A percentile compares a stretch with the other conserved stretches of the same genome.
These are phyloP conservation scores for Cheumatopsyche charites DNA, from an alignment of 1,140 invertebrate species.

Conservation along the genomic window DNA sequence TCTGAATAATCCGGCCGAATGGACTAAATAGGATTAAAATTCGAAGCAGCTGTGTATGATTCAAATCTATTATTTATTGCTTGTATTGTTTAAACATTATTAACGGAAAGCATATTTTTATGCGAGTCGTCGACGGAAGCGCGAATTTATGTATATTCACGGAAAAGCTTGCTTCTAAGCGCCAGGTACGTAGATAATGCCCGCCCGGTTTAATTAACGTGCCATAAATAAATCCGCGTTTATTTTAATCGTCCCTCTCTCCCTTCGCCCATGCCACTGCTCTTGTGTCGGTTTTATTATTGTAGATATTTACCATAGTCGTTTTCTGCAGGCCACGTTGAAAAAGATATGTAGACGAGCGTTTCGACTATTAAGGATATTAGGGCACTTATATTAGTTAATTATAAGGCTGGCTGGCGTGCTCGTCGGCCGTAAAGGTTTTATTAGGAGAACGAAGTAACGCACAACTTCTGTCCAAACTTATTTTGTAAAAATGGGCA, in stretches of 20 bases:
- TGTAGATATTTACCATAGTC: neutral
- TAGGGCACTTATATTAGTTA: conserved; percentile 34
- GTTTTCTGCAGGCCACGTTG: neutral
- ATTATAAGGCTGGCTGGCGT: conserved; percentile 31
- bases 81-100: no score
- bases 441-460: conserved; percentile 15
- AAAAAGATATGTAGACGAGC: conserved; percentile 24
- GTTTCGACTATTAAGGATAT: conserved; percentile 30
- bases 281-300: neutral
- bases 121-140: no score
- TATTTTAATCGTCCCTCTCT: neutral
- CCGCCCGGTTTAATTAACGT: neutral
- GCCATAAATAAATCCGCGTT: conserved; percentile 16
- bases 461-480: conserved; percentile 22
- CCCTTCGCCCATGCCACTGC: no score
- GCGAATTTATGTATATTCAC: no score
- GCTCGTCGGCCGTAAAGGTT: conserved; percentile 23
- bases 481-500: conserved; percentile 18
- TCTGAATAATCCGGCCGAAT: conserved; percentile 11
- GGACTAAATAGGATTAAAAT: conserved; percentile 19
- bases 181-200: no score
- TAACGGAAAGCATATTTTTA: no score
- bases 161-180: no score
- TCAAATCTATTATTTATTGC: no score
- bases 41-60: neutral